These are phyloP conservation scores for Pemphigus obesinymphae DNA, from an alignment of 1,140 invertebrate species.

Conservation along the genomic window DNA sequence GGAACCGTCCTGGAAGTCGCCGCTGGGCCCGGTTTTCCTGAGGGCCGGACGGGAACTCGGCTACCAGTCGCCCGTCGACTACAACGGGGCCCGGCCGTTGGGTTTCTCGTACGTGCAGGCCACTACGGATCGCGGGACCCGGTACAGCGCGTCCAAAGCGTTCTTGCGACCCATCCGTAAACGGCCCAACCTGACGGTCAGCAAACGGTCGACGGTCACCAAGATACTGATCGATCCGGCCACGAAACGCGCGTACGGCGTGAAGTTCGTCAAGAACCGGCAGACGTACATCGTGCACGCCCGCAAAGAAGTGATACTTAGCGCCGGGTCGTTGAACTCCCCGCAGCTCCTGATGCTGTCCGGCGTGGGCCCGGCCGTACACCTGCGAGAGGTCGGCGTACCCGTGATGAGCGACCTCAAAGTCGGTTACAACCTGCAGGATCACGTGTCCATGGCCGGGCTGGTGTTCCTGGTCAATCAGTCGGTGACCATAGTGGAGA, in stretches of 20 bases:
- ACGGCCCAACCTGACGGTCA: slow-evolving; percentile 66
- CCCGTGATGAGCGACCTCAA: slow-evolving; percentile 59
- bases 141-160: slow-evolving; percentile 62
- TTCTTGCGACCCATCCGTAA: slow-evolving; percentile 57
- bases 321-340: slow-evolving; percentile 63
- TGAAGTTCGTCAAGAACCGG: slow-evolving; percentile 60
- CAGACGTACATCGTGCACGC: slow-evolving; percentile 52
- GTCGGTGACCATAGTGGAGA: slow-evolving; percentile 56
- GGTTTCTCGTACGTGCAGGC: slow-evolving; percentile 62
- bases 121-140: slow-evolving; percentile 59
- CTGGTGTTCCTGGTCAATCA: slow-evolving; percentile 53
- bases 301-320: slow-evolving; percentile 64
- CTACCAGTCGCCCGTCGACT: slow-evolving; percentile 53
- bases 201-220: slow-evolving; percentile 61
- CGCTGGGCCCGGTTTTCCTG: slow-evolving; percentile 54
- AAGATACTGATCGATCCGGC: slow-evolving; percentile 62
- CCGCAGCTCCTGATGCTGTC: slow-evolving; percentile 69
- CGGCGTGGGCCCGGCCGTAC: slow-evolving; percentile 66
- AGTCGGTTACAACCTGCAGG: slow-evolving; percentile 54
- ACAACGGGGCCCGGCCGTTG: slow-evolving; percentile 60
- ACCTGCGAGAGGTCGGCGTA: slow-evolving; percentile 65
- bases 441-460: slow-evolving; percentile 64
- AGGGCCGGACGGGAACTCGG: slow-evolving; percentile 57
- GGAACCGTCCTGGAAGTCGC: slow-evolving; percentile 60
- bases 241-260: slow-evolving; percentile 60